phyloP scores from a whole-genome alignment of 2,113 vertebrate species.

The Polyodon spathula region DNA sequence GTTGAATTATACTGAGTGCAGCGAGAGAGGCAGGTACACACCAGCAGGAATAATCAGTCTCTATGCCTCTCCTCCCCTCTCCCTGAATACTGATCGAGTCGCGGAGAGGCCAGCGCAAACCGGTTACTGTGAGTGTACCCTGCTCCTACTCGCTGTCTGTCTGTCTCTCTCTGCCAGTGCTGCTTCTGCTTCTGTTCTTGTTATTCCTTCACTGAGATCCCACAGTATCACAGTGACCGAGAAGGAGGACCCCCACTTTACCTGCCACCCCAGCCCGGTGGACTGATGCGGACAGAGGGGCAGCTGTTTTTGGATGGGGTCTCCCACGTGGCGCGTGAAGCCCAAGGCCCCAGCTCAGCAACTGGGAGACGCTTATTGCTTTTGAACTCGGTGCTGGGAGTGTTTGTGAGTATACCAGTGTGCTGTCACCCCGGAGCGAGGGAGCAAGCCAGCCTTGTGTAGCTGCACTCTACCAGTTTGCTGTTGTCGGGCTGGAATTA shows the following conservation, averaged over 20 bases:
- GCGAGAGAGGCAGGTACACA: neutral
- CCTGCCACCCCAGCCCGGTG: too few species aligned
- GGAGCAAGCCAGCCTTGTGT: too few species aligned
- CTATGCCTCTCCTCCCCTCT: neutral
- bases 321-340: neutral
- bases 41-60: neutral
- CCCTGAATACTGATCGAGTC: neutral
- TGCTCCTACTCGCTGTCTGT: neutral
- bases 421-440: too few species aligned
- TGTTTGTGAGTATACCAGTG: neutral
- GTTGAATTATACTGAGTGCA: too few species aligned
- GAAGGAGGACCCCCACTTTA: neutral
- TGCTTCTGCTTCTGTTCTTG: too few species aligned
- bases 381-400: neutral
- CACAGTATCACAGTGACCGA: neutral
- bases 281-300: neutral
- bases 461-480: too few species aligned
- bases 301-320: neutral
- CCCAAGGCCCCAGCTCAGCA: neutral
- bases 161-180: too few species aligned
- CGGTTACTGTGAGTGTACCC: neutral
- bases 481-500: too few species aligned
- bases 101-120: neutral
- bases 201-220: too few species aligned
- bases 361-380: neutral